phyloP scores from a whole-genome alignment of 2,888 invertebrate genomes.

The Unio pictorum region DNA sequence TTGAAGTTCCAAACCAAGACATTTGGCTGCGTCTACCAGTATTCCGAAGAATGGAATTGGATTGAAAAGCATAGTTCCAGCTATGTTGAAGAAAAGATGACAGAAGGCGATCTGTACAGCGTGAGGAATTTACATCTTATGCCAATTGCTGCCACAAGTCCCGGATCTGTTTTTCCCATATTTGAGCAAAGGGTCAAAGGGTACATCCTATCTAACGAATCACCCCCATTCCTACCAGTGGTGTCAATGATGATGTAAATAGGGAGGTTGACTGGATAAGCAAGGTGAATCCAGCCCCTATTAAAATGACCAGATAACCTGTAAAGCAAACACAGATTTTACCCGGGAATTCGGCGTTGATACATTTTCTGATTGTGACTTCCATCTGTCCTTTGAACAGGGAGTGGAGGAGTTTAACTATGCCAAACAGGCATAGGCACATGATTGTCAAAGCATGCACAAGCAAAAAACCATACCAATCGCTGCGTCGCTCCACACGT shows the following conservation, averaged over 20 bases:
- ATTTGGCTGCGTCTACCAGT: constrained; percentile 74
- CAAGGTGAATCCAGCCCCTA: constrained; percentile 75
- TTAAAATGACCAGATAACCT: constrained; percentile 74
- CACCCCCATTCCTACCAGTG: constrained; percentile 58
- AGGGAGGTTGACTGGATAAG: constrained; percentile 76
- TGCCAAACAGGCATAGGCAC: constrained; percentile 73
- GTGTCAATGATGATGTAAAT: constrained; percentile 77
- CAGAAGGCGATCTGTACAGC: constrained; percentile 61
- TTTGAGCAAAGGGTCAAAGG: too few species aligned
- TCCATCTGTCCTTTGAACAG: constrained; percentile 61
- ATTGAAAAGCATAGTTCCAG: constrained; percentile 63
- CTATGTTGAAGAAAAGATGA: constrained; percentile 47
- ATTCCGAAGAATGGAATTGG: constrained; percentile 72
- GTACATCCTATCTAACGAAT: too few species aligned
- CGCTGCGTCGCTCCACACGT: constrained; percentile 57
- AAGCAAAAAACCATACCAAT: constrained; percentile 74
- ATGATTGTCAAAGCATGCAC: constrained; percentile 72
- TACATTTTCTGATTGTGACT: constrained; percentile 52
- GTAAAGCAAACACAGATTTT: constrained; percentile 70
- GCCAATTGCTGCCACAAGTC: too few species aligned
- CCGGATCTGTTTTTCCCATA: too few species aligned
- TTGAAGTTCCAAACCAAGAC: constrained; percentile 74
- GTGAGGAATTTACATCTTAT: too few species aligned
- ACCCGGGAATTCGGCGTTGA: constrained; percentile 69
- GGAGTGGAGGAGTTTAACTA: constrained; percentile 74